Evolutionary conservation across 2,888 invertebrate species (phyloP).

Genomic region (Dysmachus trigonus): DNA sequence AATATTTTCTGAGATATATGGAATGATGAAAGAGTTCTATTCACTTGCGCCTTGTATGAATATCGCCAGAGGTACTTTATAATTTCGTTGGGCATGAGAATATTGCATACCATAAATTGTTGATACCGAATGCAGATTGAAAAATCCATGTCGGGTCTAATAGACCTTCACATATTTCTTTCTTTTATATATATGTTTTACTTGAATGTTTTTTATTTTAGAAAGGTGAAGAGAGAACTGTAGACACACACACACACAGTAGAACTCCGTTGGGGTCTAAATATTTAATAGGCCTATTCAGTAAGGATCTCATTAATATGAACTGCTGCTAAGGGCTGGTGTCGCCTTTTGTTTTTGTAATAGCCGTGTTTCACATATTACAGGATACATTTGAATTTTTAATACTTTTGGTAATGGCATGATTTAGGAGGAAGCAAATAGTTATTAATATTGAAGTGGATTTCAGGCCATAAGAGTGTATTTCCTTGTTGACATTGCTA

Average conservation of each 20-base stretch:
- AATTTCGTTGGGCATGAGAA: slow-evolving; percentile 5
- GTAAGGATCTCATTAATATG: not conserved
- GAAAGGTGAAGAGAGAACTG: not conserved
- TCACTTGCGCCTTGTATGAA: not conserved
- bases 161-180: not conserved
- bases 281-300: not conserved
- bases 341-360: not conserved
- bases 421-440: not conserved
- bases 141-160: slow-evolving; percentile 3
- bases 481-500: not conserved
- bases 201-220: not conserved
- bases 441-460: not conserved
- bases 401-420: not conserved
- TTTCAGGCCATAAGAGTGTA: not conserved
- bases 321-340: not conserved
- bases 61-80: not conserved
- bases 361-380: not conserved
- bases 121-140: not conserved
- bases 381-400: not conserved
- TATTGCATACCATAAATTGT: slow-evolving; percentile 2
- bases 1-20: slow-evolving; percentile 1
- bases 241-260: not conserved
- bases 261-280: not conserved
- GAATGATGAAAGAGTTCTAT: not conserved
- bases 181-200: not conserved